phyloP scores from a whole-genome alignment of 1,140 invertebrate genomes.

The Tetramorium parvispinum region DNA sequence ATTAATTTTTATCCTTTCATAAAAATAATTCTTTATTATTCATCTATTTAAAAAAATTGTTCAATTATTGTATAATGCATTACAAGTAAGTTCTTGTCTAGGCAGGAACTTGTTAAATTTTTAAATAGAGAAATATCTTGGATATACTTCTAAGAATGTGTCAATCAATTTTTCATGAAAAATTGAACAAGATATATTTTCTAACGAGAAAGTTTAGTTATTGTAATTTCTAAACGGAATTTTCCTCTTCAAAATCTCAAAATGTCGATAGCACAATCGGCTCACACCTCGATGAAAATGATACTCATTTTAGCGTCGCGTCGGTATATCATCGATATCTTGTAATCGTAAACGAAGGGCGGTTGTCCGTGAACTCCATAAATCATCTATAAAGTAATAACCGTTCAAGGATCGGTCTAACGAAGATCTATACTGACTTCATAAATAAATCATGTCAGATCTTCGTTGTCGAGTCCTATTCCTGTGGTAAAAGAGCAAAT shows the following conservation, averaged over 20 bases:
- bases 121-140: background rate
- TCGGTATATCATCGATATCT: slow-evolving; percentile 29
- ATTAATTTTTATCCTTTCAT: background rate
- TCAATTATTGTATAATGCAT: background rate
- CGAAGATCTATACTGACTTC: slow-evolving; percentile 19
- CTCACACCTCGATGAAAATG: slow-evolving; percentile 7
- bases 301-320: slow-evolving; percentile 9
- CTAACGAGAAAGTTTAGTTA: slow-evolving; percentile 14
- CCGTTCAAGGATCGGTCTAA: background rate
- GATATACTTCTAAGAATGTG: background rate
- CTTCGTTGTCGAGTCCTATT: background rate
- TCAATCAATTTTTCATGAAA: background rate
- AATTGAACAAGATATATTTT: background rate
- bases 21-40: background rate
- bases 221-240: background rate
- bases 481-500: background rate
- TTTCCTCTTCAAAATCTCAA: slow-evolving; percentile 5
- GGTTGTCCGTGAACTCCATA: slow-evolving; percentile 53
- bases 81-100: background rate
- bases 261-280: background rate
- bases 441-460: slow-evolving; percentile 52
- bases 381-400: slow-evolving; percentile 67
- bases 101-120: background rate
- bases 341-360: slow-evolving; percentile 44
- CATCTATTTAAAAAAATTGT: background rate